Evolutionary conservation across 1,140 invertebrate species (phyloP).

Genomic region (Cryptotermes secundus): DNA sequence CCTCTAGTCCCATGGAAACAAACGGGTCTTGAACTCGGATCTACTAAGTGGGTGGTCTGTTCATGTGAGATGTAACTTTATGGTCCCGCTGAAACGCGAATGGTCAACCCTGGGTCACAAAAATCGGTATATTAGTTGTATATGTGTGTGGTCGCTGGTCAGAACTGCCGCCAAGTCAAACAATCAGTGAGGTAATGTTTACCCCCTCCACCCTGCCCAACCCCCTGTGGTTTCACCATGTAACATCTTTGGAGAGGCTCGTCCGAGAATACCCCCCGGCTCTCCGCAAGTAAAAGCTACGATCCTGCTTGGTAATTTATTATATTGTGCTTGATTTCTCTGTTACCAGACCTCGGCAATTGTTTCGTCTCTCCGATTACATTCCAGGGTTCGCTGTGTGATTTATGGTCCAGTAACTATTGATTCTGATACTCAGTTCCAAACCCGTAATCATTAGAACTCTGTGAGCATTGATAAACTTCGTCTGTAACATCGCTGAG

Average conservation of each 20-base stretch:
- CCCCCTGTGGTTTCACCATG: background rate
- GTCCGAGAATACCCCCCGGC: background rate
- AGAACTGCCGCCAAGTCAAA: background rate
- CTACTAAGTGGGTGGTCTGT: background rate
- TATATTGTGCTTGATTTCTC: background rate
- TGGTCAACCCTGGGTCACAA: slow-evolving; percentile 8
- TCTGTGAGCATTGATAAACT: too few species aligned
- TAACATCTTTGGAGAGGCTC: background rate
- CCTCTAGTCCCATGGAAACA: too few species aligned
- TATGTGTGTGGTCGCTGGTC: background rate
- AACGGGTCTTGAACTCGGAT: background rate
- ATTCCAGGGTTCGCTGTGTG: background rate
- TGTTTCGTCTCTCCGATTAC: background rate
- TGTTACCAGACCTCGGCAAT: background rate
- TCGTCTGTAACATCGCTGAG: too few species aligned
- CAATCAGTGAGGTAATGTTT: too few species aligned
- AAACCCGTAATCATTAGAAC: background rate
- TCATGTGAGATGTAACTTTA: background rate
- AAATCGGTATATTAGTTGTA: background rate
- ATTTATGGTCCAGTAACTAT: background rate
- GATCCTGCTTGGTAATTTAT: background rate
- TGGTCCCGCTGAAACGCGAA: background rate
- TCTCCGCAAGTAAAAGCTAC: background rate
- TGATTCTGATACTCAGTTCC: background rate
- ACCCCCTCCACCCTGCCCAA: background rate